Evolutionary conservation across 2,113 vertebrate genomes (phyloP).

Genomic region (Phoxinus phoxinus): DNA sequence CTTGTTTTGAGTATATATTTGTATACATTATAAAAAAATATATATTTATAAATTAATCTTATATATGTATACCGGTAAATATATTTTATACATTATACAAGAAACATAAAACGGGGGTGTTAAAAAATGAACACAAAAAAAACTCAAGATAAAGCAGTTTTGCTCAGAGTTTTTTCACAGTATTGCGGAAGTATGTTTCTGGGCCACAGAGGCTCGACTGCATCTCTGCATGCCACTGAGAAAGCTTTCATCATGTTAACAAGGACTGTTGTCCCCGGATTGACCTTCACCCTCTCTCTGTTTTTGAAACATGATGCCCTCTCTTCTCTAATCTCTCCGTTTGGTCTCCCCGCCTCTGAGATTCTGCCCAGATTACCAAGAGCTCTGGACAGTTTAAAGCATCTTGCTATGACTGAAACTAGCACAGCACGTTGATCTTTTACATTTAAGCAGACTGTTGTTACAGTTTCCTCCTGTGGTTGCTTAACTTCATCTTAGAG

Average conservation of each 20-base stretch:
- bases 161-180: not conserved
- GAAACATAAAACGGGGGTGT: no score
- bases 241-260: conserved; percentile 7
- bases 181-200: not conserved
- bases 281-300: conserved; percentile 20
- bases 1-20: no score
- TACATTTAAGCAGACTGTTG: not conserved
- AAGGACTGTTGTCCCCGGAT: not conserved
- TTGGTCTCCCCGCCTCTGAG: not conserved
- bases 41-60: no score
- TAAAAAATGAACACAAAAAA: not conserved
- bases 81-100: no score
- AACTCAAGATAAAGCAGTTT: not conserved
- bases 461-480: not conserved
- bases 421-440: not conserved
- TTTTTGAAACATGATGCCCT: not conserved
- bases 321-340: conserved; percentile 14
- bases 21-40: no score
- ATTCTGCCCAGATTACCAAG: not conserved
- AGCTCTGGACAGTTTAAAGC: conserved; percentile 26
- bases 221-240: not conserved
- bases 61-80: no score
- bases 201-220: not conserved
- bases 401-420: not conserved
- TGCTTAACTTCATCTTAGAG: not conserved